Evolutionary conservation across 1,140 invertebrate genomes (phyloP), one percentile per base, ranked within the genome.

Genomic region (Drosophila nigromelanica): DNA sequence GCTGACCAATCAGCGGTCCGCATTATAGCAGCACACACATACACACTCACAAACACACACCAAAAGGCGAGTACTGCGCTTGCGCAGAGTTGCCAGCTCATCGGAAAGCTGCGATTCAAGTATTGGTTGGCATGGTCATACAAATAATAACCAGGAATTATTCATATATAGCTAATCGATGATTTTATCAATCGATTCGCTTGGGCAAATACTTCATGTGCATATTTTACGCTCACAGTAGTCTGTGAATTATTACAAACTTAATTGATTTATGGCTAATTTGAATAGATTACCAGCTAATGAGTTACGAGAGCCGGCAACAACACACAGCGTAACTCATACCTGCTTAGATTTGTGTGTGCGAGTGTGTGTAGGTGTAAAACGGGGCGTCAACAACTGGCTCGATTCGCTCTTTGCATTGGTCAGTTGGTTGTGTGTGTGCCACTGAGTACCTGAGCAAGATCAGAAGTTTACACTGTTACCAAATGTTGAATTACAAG

Each of bases 231-330:
- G 40, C 47, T 54, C 67, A 67, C 68, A 64, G 63, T 70, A 69
- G 70, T 86, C 73, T 63, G 51, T 62, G 61, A 33, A 47, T 50
- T 30, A 14, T 24, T 63, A 48, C 51, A 27, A 62, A 73, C 37
- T 72, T 81, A 82, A 87, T 82, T 86, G 82, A 86, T 82, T 87
- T 86, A 76, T 82, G 72, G 83, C 78, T 87, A 78, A 86, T 78
- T 87, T 87, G 75, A 76, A 82, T 82, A 87, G 71, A 86, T 86
- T 87, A 78, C 68, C 74, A 76, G 68, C 68, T 86, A 74, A 81
- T 81, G 81, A 76, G 69, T 40, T 63, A 55, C 66, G 18, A 68
- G 69, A 83, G 78, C 80, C 80, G 72, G 72, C 76, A 69, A 56
- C 56, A 56, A 62, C 45, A 62, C 10, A 55, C 48, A 37, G 11